phyloP scores from a whole-genome alignment of 2,113 vertebrate species.

The Casuarius casuarius region DNA sequence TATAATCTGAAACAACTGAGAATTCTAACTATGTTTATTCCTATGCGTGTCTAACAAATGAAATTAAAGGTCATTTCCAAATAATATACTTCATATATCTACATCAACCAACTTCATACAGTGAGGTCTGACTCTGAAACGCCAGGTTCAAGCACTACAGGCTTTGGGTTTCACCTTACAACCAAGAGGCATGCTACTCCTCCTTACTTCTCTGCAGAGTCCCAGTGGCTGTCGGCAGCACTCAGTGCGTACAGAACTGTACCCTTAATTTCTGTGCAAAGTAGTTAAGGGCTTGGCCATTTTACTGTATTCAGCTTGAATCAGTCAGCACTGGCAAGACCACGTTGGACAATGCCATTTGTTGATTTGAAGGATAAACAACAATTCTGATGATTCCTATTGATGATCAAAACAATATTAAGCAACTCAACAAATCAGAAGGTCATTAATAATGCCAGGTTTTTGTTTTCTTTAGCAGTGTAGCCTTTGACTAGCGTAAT shows the following conservation, averaged over 20 bases:
- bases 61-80: constrained; percentile 51
- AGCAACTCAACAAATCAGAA: neutral
- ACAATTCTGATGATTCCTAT: neutral
- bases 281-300: neutral
- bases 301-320: neutral
- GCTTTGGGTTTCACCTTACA: neutral
- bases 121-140: neutral
- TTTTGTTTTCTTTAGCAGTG: neutral
- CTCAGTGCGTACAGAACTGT: fast-evolving
- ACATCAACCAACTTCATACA: neutral
- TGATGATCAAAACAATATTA: neutral
- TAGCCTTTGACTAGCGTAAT: neutral
- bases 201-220: neutral
- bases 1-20: constrained; percentile 19
- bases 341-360: neutral
- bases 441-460: neutral
- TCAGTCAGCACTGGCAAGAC: fast-evolving
- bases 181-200: no score
- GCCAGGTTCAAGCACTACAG: neutral
- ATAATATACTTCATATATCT: constrained; percentile 8
- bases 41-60: constrained; percentile 41
- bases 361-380: neutral
- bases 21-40: constrained; percentile 18
- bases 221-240: neutral
- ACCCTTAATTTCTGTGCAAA: neutral